These are phyloP conservation scores for Grallaria varia DNA, from an alignment of 2,113 vertebrate species.

Conservation along the genomic window DNA sequence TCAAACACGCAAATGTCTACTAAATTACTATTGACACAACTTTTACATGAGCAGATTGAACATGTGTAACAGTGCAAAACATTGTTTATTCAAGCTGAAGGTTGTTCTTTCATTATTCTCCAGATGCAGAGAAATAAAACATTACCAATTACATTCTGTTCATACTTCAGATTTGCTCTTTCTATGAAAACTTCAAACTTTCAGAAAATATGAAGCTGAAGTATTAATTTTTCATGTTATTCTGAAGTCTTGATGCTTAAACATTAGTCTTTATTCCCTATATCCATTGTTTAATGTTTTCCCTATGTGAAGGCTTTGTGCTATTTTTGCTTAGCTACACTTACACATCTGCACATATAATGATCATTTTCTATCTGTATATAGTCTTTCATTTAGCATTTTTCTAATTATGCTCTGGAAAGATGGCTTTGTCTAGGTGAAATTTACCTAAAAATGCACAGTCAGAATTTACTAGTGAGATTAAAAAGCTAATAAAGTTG, in stretches of 20 bases:
- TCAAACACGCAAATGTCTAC: neutral
- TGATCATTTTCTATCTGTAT: neutral
- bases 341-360: neutral
- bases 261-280: neutral
- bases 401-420: neutral
- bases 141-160: neutral
- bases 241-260: neutral
- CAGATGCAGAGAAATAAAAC: neutral
- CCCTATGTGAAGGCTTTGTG: neutral
- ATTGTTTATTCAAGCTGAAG: neutral
- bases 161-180: neutral
- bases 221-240: neutral
- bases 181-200: neutral
- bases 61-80: neutral
- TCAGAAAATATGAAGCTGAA: neutral
- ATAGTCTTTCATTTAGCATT: neutral
- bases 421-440: neutral
- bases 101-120: neutral
- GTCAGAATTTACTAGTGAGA: neutral
- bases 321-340: neutral
- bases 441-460: neutral
- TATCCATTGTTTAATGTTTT: neutral
- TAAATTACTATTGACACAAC: neutral
- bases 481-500: conserved; percentile 30
- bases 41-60: neutral